These are phyloP conservation scores for Patiria pectinifera DNA, from an alignment of 53 echinoderm and acorn worm species.

Conservation along the genomic window DNA sequence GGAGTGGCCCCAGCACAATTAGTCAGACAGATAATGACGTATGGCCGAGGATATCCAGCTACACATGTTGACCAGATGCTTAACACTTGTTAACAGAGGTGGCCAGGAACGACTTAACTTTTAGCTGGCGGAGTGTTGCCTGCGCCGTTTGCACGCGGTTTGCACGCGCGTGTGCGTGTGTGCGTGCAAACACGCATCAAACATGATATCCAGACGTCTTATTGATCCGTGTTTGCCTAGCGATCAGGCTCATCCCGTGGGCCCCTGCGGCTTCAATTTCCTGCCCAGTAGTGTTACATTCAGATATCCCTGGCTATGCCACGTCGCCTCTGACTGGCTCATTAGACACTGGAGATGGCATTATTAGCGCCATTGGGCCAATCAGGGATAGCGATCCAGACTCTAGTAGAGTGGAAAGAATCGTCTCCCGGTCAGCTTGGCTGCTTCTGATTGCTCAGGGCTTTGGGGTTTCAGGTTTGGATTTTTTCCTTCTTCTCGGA, in stretches of 20 bases:
- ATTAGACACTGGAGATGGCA: conserved; percentile 50
- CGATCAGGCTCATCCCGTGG: conserved; percentile 4
- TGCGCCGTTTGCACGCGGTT: too few relatives aligned
- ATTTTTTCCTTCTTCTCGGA: neutral
- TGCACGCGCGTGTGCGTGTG: too few relatives aligned
- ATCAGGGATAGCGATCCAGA: conserved; percentile 35
- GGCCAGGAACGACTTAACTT: conserved; percentile 19
- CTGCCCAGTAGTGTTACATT: conserved; percentile 27
- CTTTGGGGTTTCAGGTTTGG: neutral
- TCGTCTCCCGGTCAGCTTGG: conserved; percentile 3
- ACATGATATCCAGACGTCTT: conserved; percentile 9
- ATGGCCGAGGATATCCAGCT: conserved; percentile 16
- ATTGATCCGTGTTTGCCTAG: conserved; percentile 56
- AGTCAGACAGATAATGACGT: conserved; percentile 32
- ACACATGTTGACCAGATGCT: conserved; percentile 57
- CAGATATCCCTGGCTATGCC: neutral
- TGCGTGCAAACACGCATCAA: neutral
- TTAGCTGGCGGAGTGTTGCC: conserved; percentile 16
- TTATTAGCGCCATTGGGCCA: conserved; percentile 60
- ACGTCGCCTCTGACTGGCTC: conserved; percentile 46
- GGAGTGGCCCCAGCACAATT: neutral
- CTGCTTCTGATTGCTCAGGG: conserved; percentile 45
- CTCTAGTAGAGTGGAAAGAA: conserved; percentile 55
- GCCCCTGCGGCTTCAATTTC: conserved; percentile 45
- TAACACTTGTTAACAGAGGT: conserved; percentile 2